Percentiles rank a stretch among this genome's conserved stretches.
Conservation (phyloP, 2,797 vertebrate species). For the Lindbergichthys nudifrons region DNA sequence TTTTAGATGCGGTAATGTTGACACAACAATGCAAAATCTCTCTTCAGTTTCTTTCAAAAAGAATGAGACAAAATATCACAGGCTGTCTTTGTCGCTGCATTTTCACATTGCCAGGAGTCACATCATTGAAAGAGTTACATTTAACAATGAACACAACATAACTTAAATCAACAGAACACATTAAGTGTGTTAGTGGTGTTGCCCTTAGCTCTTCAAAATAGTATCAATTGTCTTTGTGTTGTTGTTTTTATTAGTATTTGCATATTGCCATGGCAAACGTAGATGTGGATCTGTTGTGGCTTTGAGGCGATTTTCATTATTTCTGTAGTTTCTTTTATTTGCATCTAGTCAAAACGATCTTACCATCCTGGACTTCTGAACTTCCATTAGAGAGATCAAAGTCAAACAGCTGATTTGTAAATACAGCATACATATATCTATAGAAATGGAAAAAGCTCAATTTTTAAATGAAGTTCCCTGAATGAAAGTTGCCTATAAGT, state of each 20-base stretch:
- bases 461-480: background rate
- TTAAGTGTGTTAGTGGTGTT: background rate
- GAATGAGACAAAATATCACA: too few species aligned
- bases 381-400: background rate
- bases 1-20: too few species aligned
- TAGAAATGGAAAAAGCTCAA: background rate
- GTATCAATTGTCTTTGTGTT: background rate
- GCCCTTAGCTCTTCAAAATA: background rate
- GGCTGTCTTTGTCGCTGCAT: too few species aligned
- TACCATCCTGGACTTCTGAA: background rate
- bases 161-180: too few species aligned
- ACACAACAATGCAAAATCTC: too few species aligned
- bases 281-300: background rate
- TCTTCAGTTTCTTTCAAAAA: too few species aligned
- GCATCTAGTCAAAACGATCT: background rate
- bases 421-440: background rate
- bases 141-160: too few species aligned
- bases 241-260: slow-evolving; percentile 8
- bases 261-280: background rate
- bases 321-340: slow-evolving; percentile 12
- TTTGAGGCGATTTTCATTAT: slow-evolving; percentile 1
- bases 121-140: too few species aligned
- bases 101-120: too few species aligned
- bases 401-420: background rate
- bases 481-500: background rate